Base-by-base conservation (phyloP, 2,888 invertebrate genomes). In the Ormia ochracea region DNA sequence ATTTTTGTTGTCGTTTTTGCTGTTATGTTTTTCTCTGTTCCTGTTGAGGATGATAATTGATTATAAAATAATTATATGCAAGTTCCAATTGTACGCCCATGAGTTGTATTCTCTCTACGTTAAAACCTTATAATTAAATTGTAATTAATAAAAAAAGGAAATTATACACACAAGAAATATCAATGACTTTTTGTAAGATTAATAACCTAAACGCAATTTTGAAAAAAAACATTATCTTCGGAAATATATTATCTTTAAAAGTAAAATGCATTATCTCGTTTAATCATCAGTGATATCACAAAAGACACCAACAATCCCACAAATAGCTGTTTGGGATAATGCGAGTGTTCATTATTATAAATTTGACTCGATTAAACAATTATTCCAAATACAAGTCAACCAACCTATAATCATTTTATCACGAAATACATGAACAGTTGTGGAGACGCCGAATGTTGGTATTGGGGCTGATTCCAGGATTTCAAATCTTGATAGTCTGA, bases 61-160 rank as follows among this genome's bases (percentile, higher is more conserved):
- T 80, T 84, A 72, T 82, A 84, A 84, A 82, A 82, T 82, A 82
- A 81, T 81, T 81, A 85, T 85, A 83, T 68, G 84, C 84, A 85
- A 85, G 69, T 86, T 85, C 84, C 87, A 86, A 85, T 85, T 85
- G 84, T 82, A 68, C 77, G 66, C 76, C 68, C 72, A 80, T 80
- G 63, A 73, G 73, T 63, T 28, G 66, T 48, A 3, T 48, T n/a
- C 21, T 43, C 52, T 23, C 45, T 17, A 21, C 31, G 14, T 28
- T 14, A 36, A 41, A 52, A 41, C 38, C 33, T 41, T 33, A 66
- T 50, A 41, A 33, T 33, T 31, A 38, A 68, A 38, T 59, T 70
- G 70, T 36, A 66, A 79, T 68, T 17, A 38, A 33, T 14, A 26
- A 23, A 74, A 12, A 61, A 41, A 31, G 45, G 10, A 17, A 48